Percentiles rank a stretch among this genome's conserved stretches.
Evolutionary conservation across 2,797 vertebrate genomes (phyloP).

Genomic region (Hephaestus fuliginosus): DNA sequence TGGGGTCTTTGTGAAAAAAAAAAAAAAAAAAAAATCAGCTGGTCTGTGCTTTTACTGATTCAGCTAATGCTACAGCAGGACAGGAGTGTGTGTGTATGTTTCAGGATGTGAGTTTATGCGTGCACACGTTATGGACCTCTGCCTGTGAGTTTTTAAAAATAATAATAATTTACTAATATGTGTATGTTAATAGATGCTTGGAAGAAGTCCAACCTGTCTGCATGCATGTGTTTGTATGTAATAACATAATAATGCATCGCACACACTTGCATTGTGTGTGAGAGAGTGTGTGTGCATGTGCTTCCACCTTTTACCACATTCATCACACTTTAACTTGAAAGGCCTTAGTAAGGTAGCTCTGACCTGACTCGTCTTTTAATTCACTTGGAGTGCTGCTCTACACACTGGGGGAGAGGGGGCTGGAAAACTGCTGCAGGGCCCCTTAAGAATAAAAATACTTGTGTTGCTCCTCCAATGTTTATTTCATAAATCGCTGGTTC

Average conservation of each 20-base stretch:
- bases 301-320: slow-evolving; percentile 24
- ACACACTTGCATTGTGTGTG: background rate
- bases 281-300: background rate
- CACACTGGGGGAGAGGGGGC: background rate
- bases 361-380: slow-evolving; percentile 15
- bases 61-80: slow-evolving; percentile 31
- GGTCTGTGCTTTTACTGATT: slow-evolving; percentile 57
- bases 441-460: slow-evolving; percentile 25
- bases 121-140: background rate
- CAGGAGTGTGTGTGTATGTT: slow-evolving; percentile 1
- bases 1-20: slow-evolving; percentile 31
- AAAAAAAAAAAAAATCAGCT: background rate
- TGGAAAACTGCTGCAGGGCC: background rate
- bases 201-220: slow-evolving; percentile 14
- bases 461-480: slow-evolving; percentile 15
- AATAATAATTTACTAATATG: background rate
- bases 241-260: slow-evolving; percentile 5
- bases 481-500: slow-evolving; percentile 35
- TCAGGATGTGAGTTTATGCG: background rate
- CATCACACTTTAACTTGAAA: slow-evolving; percentile 43
- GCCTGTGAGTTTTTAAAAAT: slow-evolving; percentile 1
- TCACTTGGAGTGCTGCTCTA: slow-evolving; percentile 2
- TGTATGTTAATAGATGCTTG: slow-evolving; percentile 28
- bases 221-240: background rate
- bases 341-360: slow-evolving; percentile 34